Evolutionary conservation across 2,113 vertebrate species (phyloP).

Genomic region (Maccullochella peelii): DNA sequence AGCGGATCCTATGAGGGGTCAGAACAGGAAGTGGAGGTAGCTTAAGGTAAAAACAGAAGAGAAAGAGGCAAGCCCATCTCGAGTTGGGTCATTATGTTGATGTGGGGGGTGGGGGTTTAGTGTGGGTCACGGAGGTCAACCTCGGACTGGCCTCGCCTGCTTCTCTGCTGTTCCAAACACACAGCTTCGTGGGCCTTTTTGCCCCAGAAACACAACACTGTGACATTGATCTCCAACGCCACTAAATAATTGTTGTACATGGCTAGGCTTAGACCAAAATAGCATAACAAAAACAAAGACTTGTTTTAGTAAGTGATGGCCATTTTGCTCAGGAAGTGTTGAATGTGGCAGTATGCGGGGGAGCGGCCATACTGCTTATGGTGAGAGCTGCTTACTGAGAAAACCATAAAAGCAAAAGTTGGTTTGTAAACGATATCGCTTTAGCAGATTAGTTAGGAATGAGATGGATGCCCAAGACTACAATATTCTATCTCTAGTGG

Average conservation of each 20-base stretch:
- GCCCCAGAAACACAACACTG: slow-evolving; percentile 74
- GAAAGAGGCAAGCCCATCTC: slow-evolving; percentile 69
- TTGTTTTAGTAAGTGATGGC: slow-evolving; percentile 70
- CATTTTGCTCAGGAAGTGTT: slow-evolving; percentile 69
- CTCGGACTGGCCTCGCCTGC: slow-evolving; percentile 59
- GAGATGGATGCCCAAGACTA: slow-evolving; percentile 54
- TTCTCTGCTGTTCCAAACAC: slow-evolving; percentile 74
- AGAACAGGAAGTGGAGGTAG: slow-evolving; percentile 18
- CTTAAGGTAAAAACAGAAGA: slow-evolving; percentile 50
- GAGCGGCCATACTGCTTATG: slow-evolving; percentile 76
- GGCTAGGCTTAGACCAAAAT: slow-evolving; percentile 47
- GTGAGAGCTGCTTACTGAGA: slow-evolving; percentile 60
- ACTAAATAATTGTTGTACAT: slow-evolving; percentile 25
- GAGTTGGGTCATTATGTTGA: slow-evolving; percentile 50
- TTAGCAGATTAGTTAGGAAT: slow-evolving; percentile 76
- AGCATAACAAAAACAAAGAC: slow-evolving; percentile 75
- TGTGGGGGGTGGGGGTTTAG: slow-evolving; percentile 35
- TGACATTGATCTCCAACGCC: slow-evolving; percentile 41
- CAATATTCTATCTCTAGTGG: not conserved
- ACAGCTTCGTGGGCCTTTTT: slow-evolving; percentile 76
- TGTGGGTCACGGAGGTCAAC: slow-evolving; percentile 48
- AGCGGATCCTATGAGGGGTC: not conserved
- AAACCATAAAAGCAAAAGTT: slow-evolving; percentile 64
- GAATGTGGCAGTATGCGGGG: slow-evolving; percentile 80
- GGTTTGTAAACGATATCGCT: slow-evolving; percentile 73